Percentiles rank a stretch among this genome's conserved stretches.
Conservation (phyloP, 2,797 vertebrate species). For the Spinibarbus caldwelli region DNA sequence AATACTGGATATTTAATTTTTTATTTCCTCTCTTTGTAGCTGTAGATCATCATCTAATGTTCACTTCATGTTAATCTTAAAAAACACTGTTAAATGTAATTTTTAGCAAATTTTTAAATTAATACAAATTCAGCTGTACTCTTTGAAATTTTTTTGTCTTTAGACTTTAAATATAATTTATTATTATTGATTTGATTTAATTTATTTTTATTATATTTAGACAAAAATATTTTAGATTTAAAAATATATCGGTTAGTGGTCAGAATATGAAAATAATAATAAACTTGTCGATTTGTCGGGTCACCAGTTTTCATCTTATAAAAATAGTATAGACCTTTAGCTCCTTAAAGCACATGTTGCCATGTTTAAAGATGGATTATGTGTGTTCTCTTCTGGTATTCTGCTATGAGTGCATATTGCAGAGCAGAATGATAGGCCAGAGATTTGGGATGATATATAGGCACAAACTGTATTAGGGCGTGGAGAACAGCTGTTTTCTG, state of each 20-base stretch:
- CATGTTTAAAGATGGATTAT: neutral
- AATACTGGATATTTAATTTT: neutral
- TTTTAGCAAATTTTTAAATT: neutral
- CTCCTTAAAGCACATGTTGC: neutral
- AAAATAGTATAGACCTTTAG: neutral
- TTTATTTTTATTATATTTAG: neutral
- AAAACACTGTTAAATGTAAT: neutral
- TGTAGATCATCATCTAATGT: neutral
- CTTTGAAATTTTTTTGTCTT: neutral
- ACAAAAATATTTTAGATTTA: neutral
- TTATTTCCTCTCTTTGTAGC: neutral
- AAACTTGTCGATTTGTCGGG: neutral
- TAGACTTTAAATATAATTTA: no score
- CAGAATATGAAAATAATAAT: neutral
- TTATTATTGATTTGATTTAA: neutral
- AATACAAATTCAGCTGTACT: neutral
- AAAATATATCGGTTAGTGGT: neutral
- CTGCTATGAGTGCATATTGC: neutral
- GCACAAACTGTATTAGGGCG: conserved; percentile 49
- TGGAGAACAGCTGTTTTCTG: conserved; percentile 64
- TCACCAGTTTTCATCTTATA: neutral
- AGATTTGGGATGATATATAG: conserved; percentile 50
- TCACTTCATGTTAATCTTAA: neutral
- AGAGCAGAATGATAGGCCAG: conserved; percentile 25
- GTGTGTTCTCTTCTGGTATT: neutral